Conservation (phyloP, 2,797 vertebrate species). For the Halcyon badia region DNA sequence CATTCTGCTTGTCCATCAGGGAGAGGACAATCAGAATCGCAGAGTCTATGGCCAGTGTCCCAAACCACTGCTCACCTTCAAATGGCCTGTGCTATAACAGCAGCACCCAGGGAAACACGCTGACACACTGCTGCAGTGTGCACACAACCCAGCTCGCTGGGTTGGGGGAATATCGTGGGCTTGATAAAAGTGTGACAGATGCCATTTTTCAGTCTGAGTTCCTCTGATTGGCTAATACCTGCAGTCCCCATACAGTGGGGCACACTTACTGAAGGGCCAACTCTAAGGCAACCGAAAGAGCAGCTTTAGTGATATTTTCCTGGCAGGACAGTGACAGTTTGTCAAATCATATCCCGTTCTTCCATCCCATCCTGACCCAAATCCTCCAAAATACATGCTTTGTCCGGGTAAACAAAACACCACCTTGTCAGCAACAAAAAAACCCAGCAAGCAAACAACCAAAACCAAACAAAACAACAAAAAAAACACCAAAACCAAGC, state of each 20-base stretch:
- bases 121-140: not conserved
- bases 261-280: not conserved
- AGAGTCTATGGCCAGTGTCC: not conserved
- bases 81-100: not conserved
- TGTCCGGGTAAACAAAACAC: not conserved
- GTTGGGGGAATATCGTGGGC: not conserved
- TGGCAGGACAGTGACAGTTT: not conserved
- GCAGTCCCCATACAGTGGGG: not conserved
- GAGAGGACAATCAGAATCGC: not conserved
- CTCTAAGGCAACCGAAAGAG: not conserved
- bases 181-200: not conserved
- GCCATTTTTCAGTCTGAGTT: not conserved
- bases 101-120: not conserved
- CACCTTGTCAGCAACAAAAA: not conserved
- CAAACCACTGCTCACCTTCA: not conserved
- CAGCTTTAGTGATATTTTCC: not conserved
- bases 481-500: too few relatives aligned
- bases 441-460: too few relatives aligned
- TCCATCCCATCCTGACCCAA: not conserved
- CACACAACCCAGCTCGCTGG: not conserved
- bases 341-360: not conserved
- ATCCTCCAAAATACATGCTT: not conserved
- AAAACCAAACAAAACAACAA: too few relatives aligned
- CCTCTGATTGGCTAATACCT: not conserved
- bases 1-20: accelerated